phyloP scores from a whole-genome alignment of 1,140 invertebrate species.

The Brevipalpus yothersi region DNA sequence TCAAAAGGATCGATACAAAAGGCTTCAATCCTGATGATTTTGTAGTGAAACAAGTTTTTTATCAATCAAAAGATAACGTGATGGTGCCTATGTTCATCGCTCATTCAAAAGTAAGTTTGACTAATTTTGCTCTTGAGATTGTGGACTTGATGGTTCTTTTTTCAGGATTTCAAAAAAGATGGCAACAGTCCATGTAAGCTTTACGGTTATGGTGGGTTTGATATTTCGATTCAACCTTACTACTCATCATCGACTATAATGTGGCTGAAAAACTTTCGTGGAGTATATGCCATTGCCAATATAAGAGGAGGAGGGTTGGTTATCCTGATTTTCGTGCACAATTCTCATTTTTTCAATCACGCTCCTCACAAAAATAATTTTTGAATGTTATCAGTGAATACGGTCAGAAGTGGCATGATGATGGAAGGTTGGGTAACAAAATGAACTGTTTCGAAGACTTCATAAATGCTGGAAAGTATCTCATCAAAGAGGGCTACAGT shows the following conservation, averaged over 20 bases:
- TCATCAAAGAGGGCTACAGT: slow-evolving; percentile 60
- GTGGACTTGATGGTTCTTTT: slow-evolving; percentile 11
- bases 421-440: slow-evolving; percentile 66
- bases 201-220: slow-evolving; percentile 86
- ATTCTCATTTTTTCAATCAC: neutral
- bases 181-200: slow-evolving; percentile 50
- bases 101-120: slow-evolving; percentile 39
- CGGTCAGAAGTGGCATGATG: slow-evolving; percentile 89
- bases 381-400: slow-evolving; percentile 48
- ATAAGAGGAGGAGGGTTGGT: slow-evolving; percentile 76
- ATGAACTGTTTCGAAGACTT: slow-evolving; percentile 98
- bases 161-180: slow-evolving; percentile 30
- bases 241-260: slow-evolving; percentile 56
- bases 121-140: slow-evolving; percentile 1
- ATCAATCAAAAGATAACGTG: slow-evolving; percentile 77
- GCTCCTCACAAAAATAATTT: slow-evolving; percentile 4
- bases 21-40: slow-evolving; percentile 56
- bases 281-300: slow-evolving; percentile 72
- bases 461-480: slow-evolving; percentile 66
- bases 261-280: slow-evolving; percentile 70
- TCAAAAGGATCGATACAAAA: slow-evolving; percentile 18
- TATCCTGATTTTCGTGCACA: neutral
- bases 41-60: slow-evolving; percentile 74
- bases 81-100: slow-evolving; percentile 94
- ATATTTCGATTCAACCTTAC: slow-evolving; percentile 61